phyloP scores from a whole-genome alignment of 2,113 vertebrate species.

The Dolichotis patagonum region DNA sequence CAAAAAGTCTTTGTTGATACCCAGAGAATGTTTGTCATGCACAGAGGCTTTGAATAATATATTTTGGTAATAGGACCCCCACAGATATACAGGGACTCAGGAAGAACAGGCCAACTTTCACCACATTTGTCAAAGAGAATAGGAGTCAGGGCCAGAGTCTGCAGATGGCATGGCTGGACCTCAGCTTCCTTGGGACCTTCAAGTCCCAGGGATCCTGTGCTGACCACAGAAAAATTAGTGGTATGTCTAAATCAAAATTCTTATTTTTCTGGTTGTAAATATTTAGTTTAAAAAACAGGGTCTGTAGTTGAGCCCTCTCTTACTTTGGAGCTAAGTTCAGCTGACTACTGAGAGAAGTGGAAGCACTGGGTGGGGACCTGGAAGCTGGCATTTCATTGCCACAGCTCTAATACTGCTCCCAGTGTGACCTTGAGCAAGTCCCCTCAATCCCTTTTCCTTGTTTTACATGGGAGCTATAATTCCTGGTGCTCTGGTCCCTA shows the following conservation, averaged over 20 bases:
- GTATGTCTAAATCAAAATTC: background rate
- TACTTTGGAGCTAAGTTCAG: background rate
- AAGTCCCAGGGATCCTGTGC: background rate
- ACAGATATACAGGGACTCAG: background rate
- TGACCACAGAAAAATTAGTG: background rate
- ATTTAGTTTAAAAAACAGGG: background rate
- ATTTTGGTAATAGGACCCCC: background rate
- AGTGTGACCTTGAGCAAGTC: background rate
- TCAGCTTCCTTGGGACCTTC: background rate
- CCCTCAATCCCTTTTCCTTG: background rate
- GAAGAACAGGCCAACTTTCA: background rate
- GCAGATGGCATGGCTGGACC: too few species aligned
- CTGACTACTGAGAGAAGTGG: background rate
- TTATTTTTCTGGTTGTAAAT: conserved; percentile 15
- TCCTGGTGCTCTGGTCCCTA: background rate
- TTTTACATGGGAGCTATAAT: background rate
- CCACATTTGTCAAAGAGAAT: background rate
- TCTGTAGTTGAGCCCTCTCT: background rate
- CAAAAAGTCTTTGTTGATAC: background rate
- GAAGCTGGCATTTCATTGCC: rapidly evolving
- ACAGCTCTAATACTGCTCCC: background rate
- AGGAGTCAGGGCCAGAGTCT: background rate
- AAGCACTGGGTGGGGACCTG: background rate
- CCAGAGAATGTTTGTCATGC: background rate
- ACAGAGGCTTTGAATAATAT: background rate